Base-by-base conservation (phyloP, 1,140 invertebrate species). In the Drosophila takahashii region DNA sequence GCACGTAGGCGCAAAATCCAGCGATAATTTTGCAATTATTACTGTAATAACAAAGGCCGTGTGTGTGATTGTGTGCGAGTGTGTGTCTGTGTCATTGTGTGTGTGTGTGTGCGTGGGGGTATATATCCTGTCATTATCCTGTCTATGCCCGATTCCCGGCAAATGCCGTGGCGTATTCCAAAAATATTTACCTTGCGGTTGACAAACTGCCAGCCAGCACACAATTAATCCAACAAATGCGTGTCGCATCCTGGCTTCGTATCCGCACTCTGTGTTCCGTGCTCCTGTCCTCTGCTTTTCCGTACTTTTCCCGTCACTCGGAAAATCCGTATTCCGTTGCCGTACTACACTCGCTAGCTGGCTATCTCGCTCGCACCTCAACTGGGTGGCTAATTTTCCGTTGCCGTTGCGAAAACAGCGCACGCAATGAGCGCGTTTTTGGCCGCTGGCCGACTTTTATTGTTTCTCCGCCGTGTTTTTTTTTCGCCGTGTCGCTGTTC, bases 101-200 rank as follows among this genome's bases (percentile, higher is more conserved):
- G 27, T 39, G 39, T 29, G 32, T 60, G 29, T 52, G 47, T 45
- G 39, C 41, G 50, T 42, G 62, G 56, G 56, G 37, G 32, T 22
- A 50, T 62, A 50, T 29, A 79, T 69, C 62, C 66, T 67, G 61
- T 77, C 73, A 86, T 86, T 34, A 81, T 72, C 66, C 66, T 70
- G 65, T 79, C 71, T 66, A 47, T 65, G 41, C 36, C 15, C 52
- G 26, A 36, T 51, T 41, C 45, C 48, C 62, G 44, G 15, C 39
- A 8, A 32, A 9, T 32, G 29, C 47, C 44, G 15, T 56, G 66
- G 27, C 74, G 74, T 56, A 51, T 54, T 60, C 70, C 65, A 61
- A 85, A 90, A 91, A 90, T 91, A 90, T 91, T 91, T 91, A 91
- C 90, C 90, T 91, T 91, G 85, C 54, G 90, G 85, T 86, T 91